These are phyloP conservation scores for Venustaconcha ellipsiformis DNA, from an alignment of 1,140 invertebrate genomes.

Conservation along the genomic window DNA sequence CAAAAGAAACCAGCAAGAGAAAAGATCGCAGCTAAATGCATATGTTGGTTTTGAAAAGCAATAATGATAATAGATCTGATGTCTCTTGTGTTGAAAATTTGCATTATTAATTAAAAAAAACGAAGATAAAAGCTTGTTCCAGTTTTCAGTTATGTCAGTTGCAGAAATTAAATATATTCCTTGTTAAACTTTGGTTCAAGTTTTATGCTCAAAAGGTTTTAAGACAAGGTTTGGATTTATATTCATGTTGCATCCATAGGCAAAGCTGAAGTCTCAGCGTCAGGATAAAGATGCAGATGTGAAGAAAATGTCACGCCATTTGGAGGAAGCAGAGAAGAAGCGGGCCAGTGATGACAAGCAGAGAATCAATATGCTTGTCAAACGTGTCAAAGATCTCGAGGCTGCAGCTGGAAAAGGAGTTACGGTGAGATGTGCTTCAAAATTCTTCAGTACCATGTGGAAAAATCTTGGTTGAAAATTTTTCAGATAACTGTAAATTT, in stretches of 20 bases:
- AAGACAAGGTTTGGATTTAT: neutral
- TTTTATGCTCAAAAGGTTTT: neutral
- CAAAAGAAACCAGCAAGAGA: no score
- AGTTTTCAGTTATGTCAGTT: no score
- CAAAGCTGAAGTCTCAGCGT: slow-evolving; percentile 40
- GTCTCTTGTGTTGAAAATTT: no score
- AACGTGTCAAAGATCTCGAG: slow-evolving; percentile 49
- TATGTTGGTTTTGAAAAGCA: no score
- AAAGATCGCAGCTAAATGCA: no score
- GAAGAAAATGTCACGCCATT: slow-evolving; percentile 46
- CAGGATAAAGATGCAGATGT: slow-evolving; percentile 56
- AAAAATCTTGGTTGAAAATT: no score
- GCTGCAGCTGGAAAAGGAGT: slow-evolving; percentile 26
- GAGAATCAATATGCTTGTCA: slow-evolving; percentile 36
- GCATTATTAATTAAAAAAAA: no score
- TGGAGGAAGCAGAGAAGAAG: slow-evolving; percentile 57
- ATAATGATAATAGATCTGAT: no score
- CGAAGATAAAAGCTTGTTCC: no score
- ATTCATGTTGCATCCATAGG: slow-evolving; percentile 26
- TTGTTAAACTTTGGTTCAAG: neutral
- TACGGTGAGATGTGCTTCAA: slow-evolving; percentile 2
- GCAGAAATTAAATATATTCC: neutral
- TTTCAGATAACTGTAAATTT: no score
- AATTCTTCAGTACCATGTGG: no score
- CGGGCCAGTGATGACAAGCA: slow-evolving; percentile 52